These are phyloP conservation scores for Drosophila repletoides DNA, from an alignment of 1,140 invertebrate species.

Conservation along the genomic window DNA sequence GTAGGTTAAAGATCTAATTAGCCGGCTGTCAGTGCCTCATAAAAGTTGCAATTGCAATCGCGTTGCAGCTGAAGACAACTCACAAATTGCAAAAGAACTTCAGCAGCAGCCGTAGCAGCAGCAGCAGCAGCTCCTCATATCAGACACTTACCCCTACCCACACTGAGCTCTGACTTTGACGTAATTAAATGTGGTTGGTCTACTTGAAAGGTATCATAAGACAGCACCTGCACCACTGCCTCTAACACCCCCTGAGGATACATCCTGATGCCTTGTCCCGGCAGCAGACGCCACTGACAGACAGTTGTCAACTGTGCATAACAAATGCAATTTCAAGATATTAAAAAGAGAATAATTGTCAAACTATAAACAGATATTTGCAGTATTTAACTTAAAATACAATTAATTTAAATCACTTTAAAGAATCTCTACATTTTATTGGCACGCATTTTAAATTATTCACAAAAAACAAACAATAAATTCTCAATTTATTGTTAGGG, in stretches of 20 bases:
- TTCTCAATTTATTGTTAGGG: no score
- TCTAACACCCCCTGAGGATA: constrained; percentile 27
- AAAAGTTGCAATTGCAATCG: constrained; percentile 54
- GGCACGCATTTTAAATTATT: no score
- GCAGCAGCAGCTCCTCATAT: no score
- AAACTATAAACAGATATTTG: no score
- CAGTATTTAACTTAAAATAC: no score
- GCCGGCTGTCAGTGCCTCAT: constrained; percentile 63
- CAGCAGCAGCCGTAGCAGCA: no score
- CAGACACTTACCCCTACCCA: no score
- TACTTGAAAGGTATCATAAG: constrained; percentile 39
- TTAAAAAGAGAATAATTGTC: constrained; percentile 5
- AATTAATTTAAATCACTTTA: no score
- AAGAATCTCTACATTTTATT: no score
- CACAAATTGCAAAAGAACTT: constrained; percentile 62
- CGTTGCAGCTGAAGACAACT: constrained; percentile 54
- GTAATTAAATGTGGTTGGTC: constrained; percentile 60
- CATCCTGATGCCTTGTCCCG: constrained; percentile 8
- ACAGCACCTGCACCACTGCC: constrained; percentile 2
- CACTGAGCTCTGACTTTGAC: constrained; percentile 47
- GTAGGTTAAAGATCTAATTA: constrained; percentile 60
- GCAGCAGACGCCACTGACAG: constrained; percentile 23
- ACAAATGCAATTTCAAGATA: constrained; percentile 57
- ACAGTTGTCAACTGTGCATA: constrained; percentile 53
- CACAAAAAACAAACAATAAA: no score